phyloP scores from a whole-genome alignment of 1,140 invertebrate genomes.

The Nymphalis io region DNA sequence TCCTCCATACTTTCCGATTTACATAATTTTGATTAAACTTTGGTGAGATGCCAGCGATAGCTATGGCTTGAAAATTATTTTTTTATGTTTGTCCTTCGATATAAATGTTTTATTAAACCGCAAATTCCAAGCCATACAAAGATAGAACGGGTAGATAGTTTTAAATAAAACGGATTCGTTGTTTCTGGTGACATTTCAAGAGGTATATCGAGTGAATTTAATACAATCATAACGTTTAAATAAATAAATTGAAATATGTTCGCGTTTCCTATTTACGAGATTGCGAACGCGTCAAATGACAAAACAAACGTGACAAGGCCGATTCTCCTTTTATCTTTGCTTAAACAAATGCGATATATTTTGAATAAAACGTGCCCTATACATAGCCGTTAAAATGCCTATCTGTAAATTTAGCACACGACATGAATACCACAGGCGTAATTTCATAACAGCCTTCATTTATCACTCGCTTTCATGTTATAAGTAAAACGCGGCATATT shows the following conservation, averaged over 20 bases:
- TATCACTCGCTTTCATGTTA: slow-evolving; percentile 41
- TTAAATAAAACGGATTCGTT: too few relatives aligned
- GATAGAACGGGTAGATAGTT: too few relatives aligned
- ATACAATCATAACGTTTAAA: too few relatives aligned
- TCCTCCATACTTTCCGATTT: too few relatives aligned
- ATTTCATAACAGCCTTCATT: slow-evolving; percentile 43
- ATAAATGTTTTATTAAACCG: background rate
- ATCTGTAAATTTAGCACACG: slow-evolving; percentile 33
- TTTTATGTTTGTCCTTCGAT: background rate
- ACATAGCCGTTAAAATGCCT: slow-evolving; percentile 14
- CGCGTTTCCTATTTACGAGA: background rate
- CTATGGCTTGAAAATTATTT: too few relatives aligned
- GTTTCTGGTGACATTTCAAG: too few relatives aligned
- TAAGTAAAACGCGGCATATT: slow-evolving; percentile 38
- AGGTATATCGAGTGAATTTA: too few relatives aligned
- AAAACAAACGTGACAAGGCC: background rate
- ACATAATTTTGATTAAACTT: too few relatives aligned
- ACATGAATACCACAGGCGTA: slow-evolving; percentile 35
- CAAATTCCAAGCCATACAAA: too few relatives aligned
- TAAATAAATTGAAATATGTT: background rate
- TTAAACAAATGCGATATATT: background rate
- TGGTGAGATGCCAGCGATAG: too few relatives aligned
- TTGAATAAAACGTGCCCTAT: slow-evolving; percentile 7
- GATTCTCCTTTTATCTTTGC: slow-evolving; percentile 3
- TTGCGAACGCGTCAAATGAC: background rate